Conservation (phyloP, 2,888 invertebrate species). For the Temnothorax ravouxi region DNA sequence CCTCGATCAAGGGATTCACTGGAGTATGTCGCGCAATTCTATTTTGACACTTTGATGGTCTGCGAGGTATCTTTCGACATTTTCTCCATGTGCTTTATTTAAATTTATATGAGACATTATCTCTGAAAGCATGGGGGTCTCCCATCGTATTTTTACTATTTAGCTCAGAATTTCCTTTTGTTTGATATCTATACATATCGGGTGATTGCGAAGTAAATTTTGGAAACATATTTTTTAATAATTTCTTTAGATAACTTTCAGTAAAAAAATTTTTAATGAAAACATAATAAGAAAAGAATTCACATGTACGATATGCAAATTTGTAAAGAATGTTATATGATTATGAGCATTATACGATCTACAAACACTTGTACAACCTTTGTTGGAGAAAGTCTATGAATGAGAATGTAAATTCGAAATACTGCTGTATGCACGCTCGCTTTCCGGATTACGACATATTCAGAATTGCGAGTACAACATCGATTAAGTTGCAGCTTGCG, state of each 20-base stretch:
- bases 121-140: background rate
- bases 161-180: background rate
- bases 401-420: constrained; percentile 4
- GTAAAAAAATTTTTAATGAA: background rate
- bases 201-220: background rate
- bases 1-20: constrained; percentile 54
- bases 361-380: background rate
- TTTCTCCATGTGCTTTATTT: constrained; percentile 2
- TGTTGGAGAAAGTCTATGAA: background rate
- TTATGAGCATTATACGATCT: background rate
- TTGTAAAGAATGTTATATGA: background rate
- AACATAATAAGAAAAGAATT: background rate
- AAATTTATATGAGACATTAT: background rate
- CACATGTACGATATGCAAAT: background rate
- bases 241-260: background rate
- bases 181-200: background rate
- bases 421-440: background rate
- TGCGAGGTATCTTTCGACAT: background rate
- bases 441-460: constrained; percentile 34
- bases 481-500: constrained; percentile 47
- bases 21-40: constrained; percentile 22
- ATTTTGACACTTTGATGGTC: constrained; percentile 40
- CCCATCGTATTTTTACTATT: background rate
- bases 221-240: constrained; percentile 6
- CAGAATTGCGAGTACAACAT: constrained; percentile 33